Evolutionary conservation across 2,888 invertebrate genomes (phyloP).

Genomic region (Stenurella melanura): DNA sequence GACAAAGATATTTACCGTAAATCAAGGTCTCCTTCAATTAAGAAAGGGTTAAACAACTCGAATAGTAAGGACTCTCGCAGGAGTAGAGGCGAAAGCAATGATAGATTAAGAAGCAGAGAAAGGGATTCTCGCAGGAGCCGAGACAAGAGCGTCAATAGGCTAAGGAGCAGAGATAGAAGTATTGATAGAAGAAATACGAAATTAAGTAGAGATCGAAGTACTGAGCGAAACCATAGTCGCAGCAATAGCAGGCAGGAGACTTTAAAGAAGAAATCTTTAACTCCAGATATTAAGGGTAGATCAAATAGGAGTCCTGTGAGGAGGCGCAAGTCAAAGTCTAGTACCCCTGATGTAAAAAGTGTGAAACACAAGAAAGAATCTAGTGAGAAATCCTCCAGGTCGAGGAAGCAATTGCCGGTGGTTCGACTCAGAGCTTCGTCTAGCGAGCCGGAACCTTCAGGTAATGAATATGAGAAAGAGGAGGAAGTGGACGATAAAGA

Average conservation of each 20-base stretch:
- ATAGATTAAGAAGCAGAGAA: slow-evolving; percentile 4
- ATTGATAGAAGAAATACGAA: slow-evolving; percentile 61
- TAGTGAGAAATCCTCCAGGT: slow-evolving; percentile 50
- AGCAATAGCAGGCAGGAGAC: slow-evolving; percentile 34
- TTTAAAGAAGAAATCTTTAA: slow-evolving; percentile 42
- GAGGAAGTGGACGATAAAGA: slow-evolving; percentile 81
- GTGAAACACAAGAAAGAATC: slow-evolving; percentile 30
- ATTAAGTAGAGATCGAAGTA: slow-evolving; percentile 48
- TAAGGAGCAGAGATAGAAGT: slow-evolving; percentile 25
- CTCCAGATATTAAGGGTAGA: slow-evolving; percentile 45
- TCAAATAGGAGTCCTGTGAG: slow-evolving; percentile 43
- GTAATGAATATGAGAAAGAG: slow-evolving; percentile 70
- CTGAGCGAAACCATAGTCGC: slow-evolving; percentile 37
- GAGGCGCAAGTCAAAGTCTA: slow-evolving; percentile 35
- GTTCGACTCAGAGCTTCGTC: slow-evolving; percentile 75
- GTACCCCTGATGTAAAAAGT: slow-evolving; percentile 43
- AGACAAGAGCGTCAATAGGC: neutral
- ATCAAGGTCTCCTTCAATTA: slow-evolving; percentile 8
- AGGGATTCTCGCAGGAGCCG: neutral
- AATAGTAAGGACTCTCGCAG: neutral
- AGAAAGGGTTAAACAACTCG: slow-evolving; percentile 21
- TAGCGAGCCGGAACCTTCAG: slow-evolving; percentile 76
- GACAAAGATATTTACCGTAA: slow-evolving; percentile 8
- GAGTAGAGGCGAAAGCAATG: slow-evolving; percentile 11
- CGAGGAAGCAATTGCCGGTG: slow-evolving; percentile 72